Base-by-base conservation (phyloP, 2,888 invertebrate species). In the Hipparchia semele region DNA sequence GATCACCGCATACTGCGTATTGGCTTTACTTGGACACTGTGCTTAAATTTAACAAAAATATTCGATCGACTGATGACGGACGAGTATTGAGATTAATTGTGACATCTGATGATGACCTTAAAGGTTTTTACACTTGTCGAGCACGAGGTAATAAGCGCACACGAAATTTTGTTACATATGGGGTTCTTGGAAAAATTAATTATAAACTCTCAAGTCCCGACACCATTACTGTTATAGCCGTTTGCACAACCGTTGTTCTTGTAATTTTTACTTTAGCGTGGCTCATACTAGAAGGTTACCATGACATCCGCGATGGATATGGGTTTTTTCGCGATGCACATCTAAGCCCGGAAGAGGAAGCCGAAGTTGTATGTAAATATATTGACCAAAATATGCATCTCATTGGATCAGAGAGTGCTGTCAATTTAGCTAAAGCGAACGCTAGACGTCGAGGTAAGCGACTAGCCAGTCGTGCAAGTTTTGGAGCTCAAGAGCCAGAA, bases 121-220 rank as follows among this genome's bases (percentile, higher is more conserved):
- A 87, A 80, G 92, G 92, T 2, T 92, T 91, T 77, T 93, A 92
- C 73, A 92, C 92, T 4, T 94, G 93, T 76, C 84, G 92, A 65
- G 87, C 87, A 1, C 87, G 87, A 73, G 81, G 79, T 58, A 86
- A 86, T 59, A 88, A 82, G 68, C 80, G 79, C 1, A 90, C 89
- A 8, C 83, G 80, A 23, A 94, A 93, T 75, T 82, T 92, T 13
- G 86, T 93, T 10, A 93, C 92, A 0, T 93, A 92, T 70, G 93
- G 92, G n/a, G 87, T 93, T 2, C 56, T 91, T 7, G 92, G 92
- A 2, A 84, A 85, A 79, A 79, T 88, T 53, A 84, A 85, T 58
- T 84, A 88, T 71, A 84, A 86, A 68, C 69, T 90, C 13, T 79
- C 83, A 0, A 83, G 86, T 2, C 90, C 90, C 2, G 90, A 92